Base-by-base conservation (phyloP, 1,140 invertebrate species). In the Stegodyphus mimosarum region DNA sequence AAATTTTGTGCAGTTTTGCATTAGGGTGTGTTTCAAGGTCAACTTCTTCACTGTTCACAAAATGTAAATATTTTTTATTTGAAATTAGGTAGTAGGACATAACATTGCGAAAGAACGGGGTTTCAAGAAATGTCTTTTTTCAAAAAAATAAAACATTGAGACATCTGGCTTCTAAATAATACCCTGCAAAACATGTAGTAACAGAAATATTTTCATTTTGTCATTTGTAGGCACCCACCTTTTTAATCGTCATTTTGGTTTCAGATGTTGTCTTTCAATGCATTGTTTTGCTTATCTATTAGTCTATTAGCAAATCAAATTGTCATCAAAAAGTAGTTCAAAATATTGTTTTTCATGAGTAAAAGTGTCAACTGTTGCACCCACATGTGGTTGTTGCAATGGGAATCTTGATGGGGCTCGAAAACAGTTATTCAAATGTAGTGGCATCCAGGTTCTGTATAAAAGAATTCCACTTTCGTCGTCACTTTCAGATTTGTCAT, bases 151-250 rank as follows among this genome's bases (percentile, higher is more conserved):
- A n/a, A 52, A 72, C 70, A 72, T 72, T 50, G 7, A 10, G 7
- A 52, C 70, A 72, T 2, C 49, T 2, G 70, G 70, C 49, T 72
- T 72, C 49, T 72, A 2, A 13, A 50, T 17, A 2, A 72, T 49
- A 49, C 1, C 50, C 17, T 72, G 70, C 51, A 72, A 72, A 11
- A 13, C 17, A 53, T 72, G 70, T 1, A 72, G 49, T 2, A 51
- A 10, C 18, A 72, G 70, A 72, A 72, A 72, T 49, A 72, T 72
- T 50, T 72, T 72, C 11, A 72, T 72, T 72, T 72, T 72, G 10
- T 72, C 70, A 72, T 72, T 72, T 49, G 70, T 49, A 15, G 70
- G n/a, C 7, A 72, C 17, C 70, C 70, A 72, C 70, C n/a, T 49
- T 72, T 72, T 33, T 33, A 3, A 3, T 1, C 33, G 33, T 1